Evolutionary conservation across 2,113 vertebrate species (phyloP).

Genomic region (Pygathrix nemaeus): DNA sequence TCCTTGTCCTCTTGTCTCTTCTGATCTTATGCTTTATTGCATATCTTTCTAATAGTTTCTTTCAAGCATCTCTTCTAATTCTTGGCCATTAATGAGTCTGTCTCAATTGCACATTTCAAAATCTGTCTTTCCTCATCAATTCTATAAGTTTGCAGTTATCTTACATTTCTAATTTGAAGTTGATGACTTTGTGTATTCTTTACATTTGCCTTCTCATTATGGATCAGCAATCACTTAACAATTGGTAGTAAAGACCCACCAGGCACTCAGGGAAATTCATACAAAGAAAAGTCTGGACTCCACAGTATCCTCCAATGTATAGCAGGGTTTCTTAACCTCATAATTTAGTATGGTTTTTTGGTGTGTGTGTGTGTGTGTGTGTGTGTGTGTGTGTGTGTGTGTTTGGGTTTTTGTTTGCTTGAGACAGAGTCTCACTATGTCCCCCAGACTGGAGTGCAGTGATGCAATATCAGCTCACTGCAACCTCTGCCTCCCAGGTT

Average conservation of each 20-base stretch:
- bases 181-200: not conserved
- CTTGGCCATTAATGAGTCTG: constrained; percentile 21
- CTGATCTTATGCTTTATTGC: constrained; percentile 41
- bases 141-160: constrained; percentile 36
- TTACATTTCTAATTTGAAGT: constrained; percentile 47
- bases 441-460: too few species aligned
- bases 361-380: too few species aligned
- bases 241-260: not conserved
- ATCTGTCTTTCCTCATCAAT: constrained; percentile 14
- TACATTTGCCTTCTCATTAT: constrained; percentile 36
- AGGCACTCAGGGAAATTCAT: not conserved
- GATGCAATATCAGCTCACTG: too few species aligned
- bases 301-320: not conserved
- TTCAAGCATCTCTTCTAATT: constrained; percentile 51
- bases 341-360: not conserved
- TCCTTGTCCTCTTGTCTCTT: constrained; percentile 49
- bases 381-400: too few species aligned
- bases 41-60: constrained; percentile 28
- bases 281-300: not conserved
- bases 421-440: too few species aligned
- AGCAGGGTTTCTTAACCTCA: not conserved
- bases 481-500: too few species aligned
- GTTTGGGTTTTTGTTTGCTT: too few species aligned
- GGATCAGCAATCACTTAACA: not conserved
- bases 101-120: constrained; percentile 52